phyloP scores from a whole-genome alignment of 2,113 vertebrate genomes.

The Megaceryle maxima region DNA sequence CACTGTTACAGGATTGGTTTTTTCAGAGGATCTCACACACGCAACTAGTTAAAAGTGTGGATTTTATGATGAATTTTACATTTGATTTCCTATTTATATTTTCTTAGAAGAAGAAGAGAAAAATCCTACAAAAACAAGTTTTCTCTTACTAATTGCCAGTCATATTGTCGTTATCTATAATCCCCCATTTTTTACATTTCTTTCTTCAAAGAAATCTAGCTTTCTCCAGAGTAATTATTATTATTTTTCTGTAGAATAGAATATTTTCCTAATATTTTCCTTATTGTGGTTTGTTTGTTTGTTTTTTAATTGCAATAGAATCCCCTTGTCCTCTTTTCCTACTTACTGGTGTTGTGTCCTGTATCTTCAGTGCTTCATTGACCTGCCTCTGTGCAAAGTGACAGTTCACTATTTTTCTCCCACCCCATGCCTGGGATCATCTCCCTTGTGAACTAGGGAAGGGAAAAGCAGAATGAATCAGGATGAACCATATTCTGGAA shows the following conservation, averaged over 20 bases:
- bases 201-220: neutral
- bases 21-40: neutral
- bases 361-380: neutral
- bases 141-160: neutral
- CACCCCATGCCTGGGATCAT: neutral
- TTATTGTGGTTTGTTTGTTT: neutral
- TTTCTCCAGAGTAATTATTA: neutral
- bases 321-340: neutral
- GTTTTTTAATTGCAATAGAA: neutral
- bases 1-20: neutral
- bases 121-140: neutral
- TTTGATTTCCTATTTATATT: neutral
- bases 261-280: neutral
- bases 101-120: neutral
- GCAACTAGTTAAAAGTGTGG: neutral
- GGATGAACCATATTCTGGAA: neutral
- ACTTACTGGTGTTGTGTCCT: neutral
- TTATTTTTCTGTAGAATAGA: neutral
- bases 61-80: neutral
- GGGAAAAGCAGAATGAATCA: neutral
- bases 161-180: neutral
- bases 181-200: neutral
- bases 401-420: rapidly evolving
- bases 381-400: rapidly evolving
- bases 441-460: neutral